Percentiles rank a stretch among this genome's conserved stretches.
These are phyloP conservation scores for Mimumesa dahlbomi DNA, from an alignment of 2,888 invertebrate genomes.

Conservation along the genomic window DNA sequence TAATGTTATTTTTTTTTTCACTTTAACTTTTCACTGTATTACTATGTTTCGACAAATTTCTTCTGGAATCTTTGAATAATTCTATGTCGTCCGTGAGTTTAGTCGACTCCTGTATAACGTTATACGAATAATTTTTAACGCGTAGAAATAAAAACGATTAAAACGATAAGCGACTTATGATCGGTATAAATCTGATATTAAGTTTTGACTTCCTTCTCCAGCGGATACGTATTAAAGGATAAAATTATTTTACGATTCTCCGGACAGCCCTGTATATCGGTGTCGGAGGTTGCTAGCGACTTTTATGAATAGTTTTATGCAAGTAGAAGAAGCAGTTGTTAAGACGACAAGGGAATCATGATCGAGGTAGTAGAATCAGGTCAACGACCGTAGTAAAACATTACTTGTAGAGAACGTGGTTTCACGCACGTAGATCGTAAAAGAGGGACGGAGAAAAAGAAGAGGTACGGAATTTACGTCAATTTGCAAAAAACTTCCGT, in stretches of 20 bases:
- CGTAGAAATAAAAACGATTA: no score
- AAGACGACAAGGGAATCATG: conserved; percentile 31
- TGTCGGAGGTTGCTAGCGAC: conserved; percentile 8
- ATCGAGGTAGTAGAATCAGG: conserved; percentile 39
- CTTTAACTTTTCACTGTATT: no score
- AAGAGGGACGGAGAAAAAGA: conserved; percentile 19
- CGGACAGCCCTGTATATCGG: conserved; percentile 1
- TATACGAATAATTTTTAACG: no score
- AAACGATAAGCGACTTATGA: conserved; percentile 1
- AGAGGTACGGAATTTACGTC: conserved; percentile 59
- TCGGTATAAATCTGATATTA: conserved; percentile 18
- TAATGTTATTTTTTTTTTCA: no score
- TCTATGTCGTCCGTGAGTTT: no score
- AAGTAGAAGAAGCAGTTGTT: conserved; percentile 29
- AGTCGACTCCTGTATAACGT: no score
- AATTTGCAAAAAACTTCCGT: conserved; percentile 67
- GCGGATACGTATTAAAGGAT: background rate
- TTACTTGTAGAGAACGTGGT: conserved; percentile 43
- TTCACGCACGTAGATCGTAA: conserved; percentile 57
- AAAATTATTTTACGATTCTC: conserved; percentile 25
- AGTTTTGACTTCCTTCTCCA: conserved; percentile 14
- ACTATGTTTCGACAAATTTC: no score
- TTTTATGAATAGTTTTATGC: conserved; percentile 37
- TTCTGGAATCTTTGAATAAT: no score
- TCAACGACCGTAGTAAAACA: conserved; percentile 56